Conservation (phyloP, 2,888 invertebrate genomes). For the Drosophila neoperkinsi region DNA sequence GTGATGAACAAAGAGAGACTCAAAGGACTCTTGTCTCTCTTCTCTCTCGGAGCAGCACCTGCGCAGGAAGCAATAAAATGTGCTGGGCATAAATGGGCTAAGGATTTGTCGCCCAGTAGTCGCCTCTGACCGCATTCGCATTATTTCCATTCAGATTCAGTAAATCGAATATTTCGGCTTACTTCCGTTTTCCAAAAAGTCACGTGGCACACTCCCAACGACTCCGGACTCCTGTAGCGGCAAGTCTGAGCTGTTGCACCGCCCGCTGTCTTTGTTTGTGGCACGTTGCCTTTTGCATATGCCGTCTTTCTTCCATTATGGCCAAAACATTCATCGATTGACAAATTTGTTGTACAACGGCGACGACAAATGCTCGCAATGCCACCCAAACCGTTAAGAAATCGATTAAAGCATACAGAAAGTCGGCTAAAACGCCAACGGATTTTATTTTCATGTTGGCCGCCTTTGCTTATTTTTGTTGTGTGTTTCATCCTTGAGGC, state of each 20-base stretch:
- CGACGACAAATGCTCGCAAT: conserved; percentile 70
- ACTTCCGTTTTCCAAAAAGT: conserved; percentile 82
- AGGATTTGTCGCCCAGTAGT: conserved; percentile 63
- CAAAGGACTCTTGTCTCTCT: background rate
- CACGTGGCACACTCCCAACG: conserved; percentile 72
- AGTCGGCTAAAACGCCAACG: conserved; percentile 55
- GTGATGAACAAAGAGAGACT: conserved; percentile 47
- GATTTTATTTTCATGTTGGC: conserved; percentile 33
- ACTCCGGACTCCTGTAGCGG: conserved; percentile 34
- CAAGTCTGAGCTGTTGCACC: conserved; percentile 37
- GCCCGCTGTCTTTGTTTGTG: conserved; percentile 83
- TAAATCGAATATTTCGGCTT: conserved; percentile 44
- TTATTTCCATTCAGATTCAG: conserved; percentile 52
- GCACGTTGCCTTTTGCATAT: conserved; percentile 78
- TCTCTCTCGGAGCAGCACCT: conserved; percentile 36
- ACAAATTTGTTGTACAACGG: conserved; percentile 73
- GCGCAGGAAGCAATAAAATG: conserved; percentile 77
- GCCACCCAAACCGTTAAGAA: conserved; percentile 82
- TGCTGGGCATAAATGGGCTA: conserved; percentile 57
- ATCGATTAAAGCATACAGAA: conserved; percentile 77
- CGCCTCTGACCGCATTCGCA: conserved; percentile 59
- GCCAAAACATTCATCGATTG: conserved; percentile 42
- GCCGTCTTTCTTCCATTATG: conserved; percentile 41
- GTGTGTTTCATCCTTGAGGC: conserved; percentile 69
- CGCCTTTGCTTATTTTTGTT: conserved; percentile 27